Evolutionary conservation across 92 coral and sea anemone species (phyloP).

Genomic region (Palythoa grandis): DNA sequence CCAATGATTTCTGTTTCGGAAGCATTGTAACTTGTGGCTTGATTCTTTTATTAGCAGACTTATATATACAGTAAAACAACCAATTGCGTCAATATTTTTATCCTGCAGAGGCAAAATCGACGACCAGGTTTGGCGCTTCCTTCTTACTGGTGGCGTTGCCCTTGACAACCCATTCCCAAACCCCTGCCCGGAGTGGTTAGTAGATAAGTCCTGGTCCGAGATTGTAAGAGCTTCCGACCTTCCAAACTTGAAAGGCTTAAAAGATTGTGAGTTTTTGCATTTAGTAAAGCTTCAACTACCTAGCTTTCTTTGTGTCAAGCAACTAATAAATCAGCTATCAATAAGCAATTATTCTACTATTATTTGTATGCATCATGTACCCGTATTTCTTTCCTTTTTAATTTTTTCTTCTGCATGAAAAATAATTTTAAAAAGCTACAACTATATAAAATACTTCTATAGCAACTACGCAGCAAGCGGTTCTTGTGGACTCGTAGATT

Average conservation of each 20-base stretch:
- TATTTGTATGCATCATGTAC: no score
- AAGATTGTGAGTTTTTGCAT: slow-evolving; percentile 73
- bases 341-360: no score
- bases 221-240: slow-evolving; percentile 95
- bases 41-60: not conserved
- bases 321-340: not conserved
- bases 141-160: slow-evolving; percentile 97
- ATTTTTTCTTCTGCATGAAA: no score
- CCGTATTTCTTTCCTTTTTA: no score
- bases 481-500: no score
- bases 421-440: no score
- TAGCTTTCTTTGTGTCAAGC: not conserved
- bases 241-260: slow-evolving; percentile 87
- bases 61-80: not conserved
- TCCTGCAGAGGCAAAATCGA: slow-evolving; percentile 80
- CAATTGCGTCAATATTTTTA: not conserved
- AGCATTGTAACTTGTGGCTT: not conserved
- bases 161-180: slow-evolving; percentile 98
- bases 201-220: slow-evolving; percentile 96
- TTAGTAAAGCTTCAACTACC: not conserved
- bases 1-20: not conserved
- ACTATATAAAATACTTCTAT: no score
- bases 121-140: slow-evolving; percentile 97
- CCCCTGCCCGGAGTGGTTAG: slow-evolving; percentile 97
- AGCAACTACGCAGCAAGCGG: no score